Conservation (phyloP, 2,113 vertebrate genomes). For the Mustela nigripes region DNA sequence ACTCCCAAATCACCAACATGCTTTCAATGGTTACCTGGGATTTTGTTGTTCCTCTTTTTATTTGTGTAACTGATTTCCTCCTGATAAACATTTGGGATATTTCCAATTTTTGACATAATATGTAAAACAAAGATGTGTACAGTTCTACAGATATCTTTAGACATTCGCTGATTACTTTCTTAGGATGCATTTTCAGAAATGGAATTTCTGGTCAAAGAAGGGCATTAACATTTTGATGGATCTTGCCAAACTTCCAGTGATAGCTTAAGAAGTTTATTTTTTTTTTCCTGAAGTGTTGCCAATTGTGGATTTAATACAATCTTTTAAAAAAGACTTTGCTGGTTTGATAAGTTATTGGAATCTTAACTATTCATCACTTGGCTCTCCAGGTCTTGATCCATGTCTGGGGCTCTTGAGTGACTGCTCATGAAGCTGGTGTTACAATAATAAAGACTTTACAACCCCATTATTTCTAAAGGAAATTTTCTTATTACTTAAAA, state of each 20-base stretch:
- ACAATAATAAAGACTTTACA: background rate
- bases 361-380: background rate
- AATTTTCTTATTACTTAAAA: background rate
- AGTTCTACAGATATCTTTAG: background rate
- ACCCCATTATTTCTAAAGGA: background rate
- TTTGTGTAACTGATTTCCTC: background rate
- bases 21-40: background rate
- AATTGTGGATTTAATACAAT: background rate
- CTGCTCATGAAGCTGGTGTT: background rate
- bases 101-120: background rate
- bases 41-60: background rate
- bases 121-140: background rate
- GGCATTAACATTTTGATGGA: background rate
- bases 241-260: background rate
- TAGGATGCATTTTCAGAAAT: background rate
- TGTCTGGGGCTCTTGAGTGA: background rate
- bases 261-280: background rate
- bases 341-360: background rate
- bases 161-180: background rate
- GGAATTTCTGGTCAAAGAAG: background rate
- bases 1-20: background rate
- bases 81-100: background rate
- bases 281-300: background rate
- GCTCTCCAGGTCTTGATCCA: background rate
- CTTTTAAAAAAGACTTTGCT: background rate